These are phyloP conservation scores for Forpus xanthops DNA, from an alignment of 2,797 vertebrate species.

Conservation along the genomic window DNA sequence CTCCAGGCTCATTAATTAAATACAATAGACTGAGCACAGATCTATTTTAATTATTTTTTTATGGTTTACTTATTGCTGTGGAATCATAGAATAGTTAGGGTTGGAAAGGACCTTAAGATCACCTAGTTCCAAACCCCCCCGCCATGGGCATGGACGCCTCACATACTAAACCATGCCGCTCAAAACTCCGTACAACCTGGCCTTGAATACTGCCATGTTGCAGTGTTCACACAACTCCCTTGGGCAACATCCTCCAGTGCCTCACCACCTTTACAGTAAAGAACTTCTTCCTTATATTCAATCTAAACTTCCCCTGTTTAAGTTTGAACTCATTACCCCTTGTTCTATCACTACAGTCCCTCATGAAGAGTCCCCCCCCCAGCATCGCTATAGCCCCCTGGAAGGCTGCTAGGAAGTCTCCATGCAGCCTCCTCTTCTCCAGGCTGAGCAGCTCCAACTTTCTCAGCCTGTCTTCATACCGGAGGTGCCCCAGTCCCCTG, in stretches of 20 bases:
- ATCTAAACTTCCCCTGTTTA: not conserved
- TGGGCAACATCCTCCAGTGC: not conserved
- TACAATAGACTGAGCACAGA: not conserved
- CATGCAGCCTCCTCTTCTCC: too few relatives aligned
- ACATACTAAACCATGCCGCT: not conserved
- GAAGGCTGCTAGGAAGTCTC: not conserved
- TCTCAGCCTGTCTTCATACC: too few relatives aligned
- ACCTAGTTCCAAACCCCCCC: not conserved
- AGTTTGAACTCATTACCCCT: not conserved
- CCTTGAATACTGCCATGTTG: not conserved
- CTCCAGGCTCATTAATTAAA: not conserved
- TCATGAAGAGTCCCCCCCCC: too few relatives aligned
- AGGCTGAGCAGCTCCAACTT: too few relatives aligned
- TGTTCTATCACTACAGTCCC: not conserved
- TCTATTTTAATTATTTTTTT: fast-evolving
- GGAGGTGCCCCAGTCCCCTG: too few relatives aligned
- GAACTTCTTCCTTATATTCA: not conserved
- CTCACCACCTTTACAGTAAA: not conserved
- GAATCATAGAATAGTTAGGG: not conserved
- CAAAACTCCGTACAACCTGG: not conserved
- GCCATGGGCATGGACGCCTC: not conserved
- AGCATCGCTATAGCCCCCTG: not conserved
- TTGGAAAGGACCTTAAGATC: not conserved
- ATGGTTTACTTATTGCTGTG: not conserved
- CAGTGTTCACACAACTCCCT: not conserved